Percentiles rank a stretch among this genome's conserved stretches.
phyloP scores from a whole-genome alignment of 2,113 vertebrate species.

The Aphyosemion australe region DNA sequence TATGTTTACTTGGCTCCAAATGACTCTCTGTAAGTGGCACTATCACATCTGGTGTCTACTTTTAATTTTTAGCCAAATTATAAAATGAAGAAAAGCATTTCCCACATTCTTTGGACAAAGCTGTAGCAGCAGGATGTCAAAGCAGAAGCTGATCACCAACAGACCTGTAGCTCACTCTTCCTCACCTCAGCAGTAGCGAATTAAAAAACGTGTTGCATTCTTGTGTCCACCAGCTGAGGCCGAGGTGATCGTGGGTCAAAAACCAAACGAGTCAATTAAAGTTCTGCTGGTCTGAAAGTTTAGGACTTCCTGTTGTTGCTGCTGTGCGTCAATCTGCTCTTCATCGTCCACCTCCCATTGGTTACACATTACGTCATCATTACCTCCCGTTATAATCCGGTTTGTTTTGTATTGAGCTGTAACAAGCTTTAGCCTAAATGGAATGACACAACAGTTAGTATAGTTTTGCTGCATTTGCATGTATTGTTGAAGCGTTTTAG shows the following conservation, averaged over 20 bases:
- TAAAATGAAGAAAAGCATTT: background rate
- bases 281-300: background rate
- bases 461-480: no score
- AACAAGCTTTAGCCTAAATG: no score
- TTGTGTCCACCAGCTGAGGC: background rate
- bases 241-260: background rate
- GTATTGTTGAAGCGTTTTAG: no score
- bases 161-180: background rate
- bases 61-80: background rate
- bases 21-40: no score
- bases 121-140: background rate
- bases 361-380: background rate
- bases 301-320: background rate
- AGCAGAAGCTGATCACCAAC: background rate
- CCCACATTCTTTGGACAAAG: background rate
- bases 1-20: no score
- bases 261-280: background rate
- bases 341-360: background rate
- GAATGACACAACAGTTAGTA: no score
- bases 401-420: no score
- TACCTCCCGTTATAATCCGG: background rate
- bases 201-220: background rate
- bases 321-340: no score
- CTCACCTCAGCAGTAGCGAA: background rate
- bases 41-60: no score